Conservation (phyloP, 2,797 vertebrate genomes). For the Tangara arthus region DNA sequence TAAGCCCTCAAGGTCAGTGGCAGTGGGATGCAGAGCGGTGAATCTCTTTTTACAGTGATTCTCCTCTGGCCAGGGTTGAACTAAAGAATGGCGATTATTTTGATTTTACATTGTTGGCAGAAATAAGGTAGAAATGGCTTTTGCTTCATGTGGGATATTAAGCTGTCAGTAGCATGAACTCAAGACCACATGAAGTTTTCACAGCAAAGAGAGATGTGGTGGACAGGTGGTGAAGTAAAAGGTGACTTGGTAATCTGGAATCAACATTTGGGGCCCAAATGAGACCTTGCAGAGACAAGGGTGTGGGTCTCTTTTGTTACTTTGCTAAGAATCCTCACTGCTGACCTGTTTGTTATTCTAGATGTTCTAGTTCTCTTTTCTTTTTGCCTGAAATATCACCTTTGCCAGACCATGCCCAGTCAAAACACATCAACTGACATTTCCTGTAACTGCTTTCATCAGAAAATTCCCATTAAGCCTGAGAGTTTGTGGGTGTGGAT, state of each 20-base stretch:
- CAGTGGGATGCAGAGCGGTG: background rate
- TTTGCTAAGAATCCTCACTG: background rate
- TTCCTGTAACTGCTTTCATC: background rate
- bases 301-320: background rate
- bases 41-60: background rate
- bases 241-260: background rate
- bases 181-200: background rate
- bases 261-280: background rate
- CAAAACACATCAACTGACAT: background rate
- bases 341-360: background rate
- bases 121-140: background rate
- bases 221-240: background rate
- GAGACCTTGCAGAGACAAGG: background rate
- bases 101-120: background rate
- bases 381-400: background rate
- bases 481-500: background rate
- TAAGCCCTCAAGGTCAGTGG: background rate
- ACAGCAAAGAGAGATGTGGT: background rate
- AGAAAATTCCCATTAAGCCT: background rate
- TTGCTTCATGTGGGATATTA: background rate
- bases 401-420: background rate
- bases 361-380: background rate
- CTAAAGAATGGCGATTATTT: background rate
- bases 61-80: background rate
- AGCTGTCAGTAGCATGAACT: background rate